Conservation (phyloP, 1,140 invertebrate genomes). For the Caerostris extrusa region DNA sequence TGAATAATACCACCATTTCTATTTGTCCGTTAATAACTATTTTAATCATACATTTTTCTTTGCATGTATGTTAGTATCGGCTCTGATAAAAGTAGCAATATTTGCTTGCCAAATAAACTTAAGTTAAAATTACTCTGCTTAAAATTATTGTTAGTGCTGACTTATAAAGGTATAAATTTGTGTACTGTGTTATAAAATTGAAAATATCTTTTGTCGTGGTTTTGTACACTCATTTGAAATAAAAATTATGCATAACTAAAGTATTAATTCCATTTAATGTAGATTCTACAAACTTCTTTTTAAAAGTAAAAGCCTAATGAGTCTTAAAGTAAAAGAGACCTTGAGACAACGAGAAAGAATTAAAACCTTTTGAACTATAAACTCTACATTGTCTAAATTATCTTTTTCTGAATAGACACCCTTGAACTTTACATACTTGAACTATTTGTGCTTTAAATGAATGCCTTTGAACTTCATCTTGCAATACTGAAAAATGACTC, state of each 20-base stretch:
- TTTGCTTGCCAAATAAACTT: no score
- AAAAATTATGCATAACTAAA: neutral
- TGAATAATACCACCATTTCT: no score
- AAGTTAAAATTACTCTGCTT: no score
- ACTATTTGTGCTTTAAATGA: neutral
- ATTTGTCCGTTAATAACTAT: no score
- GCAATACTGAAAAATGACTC: neutral
- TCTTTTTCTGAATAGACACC: neutral
- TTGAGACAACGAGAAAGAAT: neutral
- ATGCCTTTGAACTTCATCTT: neutral
- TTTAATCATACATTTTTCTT: no score
- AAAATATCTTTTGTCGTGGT: neutral
- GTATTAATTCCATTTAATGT: neutral
- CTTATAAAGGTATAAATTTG: no score
- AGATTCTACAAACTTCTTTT: neutral
- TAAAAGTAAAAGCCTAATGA: neutral
- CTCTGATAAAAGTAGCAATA: no score
- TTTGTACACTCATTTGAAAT: neutral
- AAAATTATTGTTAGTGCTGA: no score
- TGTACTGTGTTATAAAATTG: neutral
- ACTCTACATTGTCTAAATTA: neutral
- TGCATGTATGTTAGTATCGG: no score
- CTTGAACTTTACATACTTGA: conserved; percentile 1
- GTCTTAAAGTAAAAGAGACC: neutral
- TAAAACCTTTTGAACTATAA: neutral